Evolutionary conservation across 2,888 invertebrate species (phyloP).

Genomic region (Cataglyphis albicans): DNA sequence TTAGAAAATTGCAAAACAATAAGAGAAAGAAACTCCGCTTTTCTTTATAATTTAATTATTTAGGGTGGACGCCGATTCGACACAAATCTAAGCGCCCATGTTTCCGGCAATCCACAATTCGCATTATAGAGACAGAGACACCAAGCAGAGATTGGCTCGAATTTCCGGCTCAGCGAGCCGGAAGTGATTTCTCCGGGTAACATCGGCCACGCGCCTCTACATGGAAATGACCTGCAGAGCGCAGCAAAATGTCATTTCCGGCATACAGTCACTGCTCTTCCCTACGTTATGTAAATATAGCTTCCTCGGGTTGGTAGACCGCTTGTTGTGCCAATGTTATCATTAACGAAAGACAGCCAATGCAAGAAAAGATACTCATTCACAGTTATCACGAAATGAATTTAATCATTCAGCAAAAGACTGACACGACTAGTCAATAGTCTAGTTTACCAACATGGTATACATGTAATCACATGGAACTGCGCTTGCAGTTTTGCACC

Average conservation of each 20-base stretch:
- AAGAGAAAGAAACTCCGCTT: background rate
- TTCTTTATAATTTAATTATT: conserved; percentile 54
- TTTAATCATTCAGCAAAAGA: background rate
- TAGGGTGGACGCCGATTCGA: conserved; percentile 44
- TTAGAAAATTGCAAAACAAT: background rate
- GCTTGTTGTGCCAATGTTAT: conserved; percentile 22
- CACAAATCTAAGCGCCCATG: conserved; percentile 60
- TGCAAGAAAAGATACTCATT: conserved; percentile 28
- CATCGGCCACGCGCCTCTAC: conserved; percentile 72
- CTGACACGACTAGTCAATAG: background rate
- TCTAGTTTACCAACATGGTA: background rate
- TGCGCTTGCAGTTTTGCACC: background rate
- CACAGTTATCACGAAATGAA: background rate
- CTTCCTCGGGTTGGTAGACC: conserved; percentile 28
- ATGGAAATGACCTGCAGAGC: conserved; percentile 79
- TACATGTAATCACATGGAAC: background rate
- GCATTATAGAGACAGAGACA: conserved; percentile 57
- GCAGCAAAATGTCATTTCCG: conserved; percentile 78
- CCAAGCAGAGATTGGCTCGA: conserved; percentile 74
- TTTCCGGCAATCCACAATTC: conserved; percentile 57
- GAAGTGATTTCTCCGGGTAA: conserved; percentile 78
- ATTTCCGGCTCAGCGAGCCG: conserved; percentile 79
- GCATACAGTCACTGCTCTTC: conserved; percentile 63
- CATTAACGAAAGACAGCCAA: background rate
- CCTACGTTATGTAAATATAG: conserved; percentile 72